Base-by-base conservation (phyloP, 2,888 invertebrate genomes). In the Trachelus troglodyta region DNA sequence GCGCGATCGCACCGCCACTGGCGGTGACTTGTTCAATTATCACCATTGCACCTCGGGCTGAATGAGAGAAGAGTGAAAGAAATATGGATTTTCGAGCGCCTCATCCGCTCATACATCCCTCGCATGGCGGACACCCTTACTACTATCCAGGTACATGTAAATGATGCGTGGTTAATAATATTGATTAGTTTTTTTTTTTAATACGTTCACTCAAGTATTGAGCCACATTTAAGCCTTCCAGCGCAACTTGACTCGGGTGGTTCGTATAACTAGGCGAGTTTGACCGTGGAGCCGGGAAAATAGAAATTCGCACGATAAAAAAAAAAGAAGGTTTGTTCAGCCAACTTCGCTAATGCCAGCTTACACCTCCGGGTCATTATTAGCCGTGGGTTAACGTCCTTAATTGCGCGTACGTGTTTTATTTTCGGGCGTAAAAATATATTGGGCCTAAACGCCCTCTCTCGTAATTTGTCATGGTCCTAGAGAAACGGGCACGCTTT, bases 71-170 rank as follows among this genome's bases (percentile, higher is more conserved):
- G 56, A 76, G 75, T 71, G 68, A 40, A 69, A 80, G 56, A 56
- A 86, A 83, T 84, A 91, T 91, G 91, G 90, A 91, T 88, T 91
- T 90, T 88, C 91, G 91, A 79, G 90, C 90, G 79, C 90, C 90
- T 40, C 90, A 91, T 87, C 90, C 90, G 78, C 88, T 88, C 79
- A 89, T 90, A 81, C 91, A 90, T 82, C 89, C 91, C 69, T 87
- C 90, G 80, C 90, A 90, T 81, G 87, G 87, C 75, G 89, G 89
- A 81, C 90, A 90, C 79, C 90, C 90, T 31, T 90, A 90, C 82
- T 90, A 90, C 77, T 85, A 85, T 81, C 84, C 85, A 85, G 85
- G 85, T 85, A 85, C 73, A 76, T 68, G 31, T 71, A 34, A 56
- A 56, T 23, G 6, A 23, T 23, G 1, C 23, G 23, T 56, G 6